Base-by-base conservation (phyloP, 1,140 invertebrate species). In the Samia ricini region DNA sequence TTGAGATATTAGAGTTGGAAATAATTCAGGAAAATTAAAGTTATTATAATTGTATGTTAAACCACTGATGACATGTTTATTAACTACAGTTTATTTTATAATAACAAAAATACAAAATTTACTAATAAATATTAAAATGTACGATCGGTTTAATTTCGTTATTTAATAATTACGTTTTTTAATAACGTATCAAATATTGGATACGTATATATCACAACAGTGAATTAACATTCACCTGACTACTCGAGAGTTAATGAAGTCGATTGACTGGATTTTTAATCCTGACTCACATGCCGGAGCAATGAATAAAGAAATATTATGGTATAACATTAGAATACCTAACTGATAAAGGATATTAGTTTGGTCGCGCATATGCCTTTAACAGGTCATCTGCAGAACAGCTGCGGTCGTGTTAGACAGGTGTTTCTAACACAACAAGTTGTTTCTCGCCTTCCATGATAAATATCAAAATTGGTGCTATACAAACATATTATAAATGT, bases 361-460 rank as follows among this genome's bases (percentile, higher is more conserved):
- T 68, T 67, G 66, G 56, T 51, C 24, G 56, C 29, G 64, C 69
- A 68, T 48, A 63, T 67, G 66, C 62, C 56, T 58, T 15, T 24
- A 66, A 59, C 72, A 75, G 71, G 71, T 81, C 77, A 75, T 76
- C 67, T 68, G 71, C 62, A 54, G 52, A 66, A 72, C 84, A 84
- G 77, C 79, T 85, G 74, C 64, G 24, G 49, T 48, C 33, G 69
- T 72, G 71, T 84, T 88, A 84, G 83, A 81, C 86, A 89, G 83
- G 82, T 88, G 85, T 61, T 21, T 77, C 79, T 84, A 85, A 77
- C 66, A 64, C 66, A 61, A 62, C 63, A 56, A 57, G 33, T 69
- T 60, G 56, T 56, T 64, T 62, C 24, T 57, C 60, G 62, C 61
- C 54, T 55, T 29, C 8, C 24, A 50, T 18, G 15, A 19, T 61